phyloP scores from a whole-genome alignment of 1,140 invertebrate species.

The Ditylenchus dipsaci region DNA sequence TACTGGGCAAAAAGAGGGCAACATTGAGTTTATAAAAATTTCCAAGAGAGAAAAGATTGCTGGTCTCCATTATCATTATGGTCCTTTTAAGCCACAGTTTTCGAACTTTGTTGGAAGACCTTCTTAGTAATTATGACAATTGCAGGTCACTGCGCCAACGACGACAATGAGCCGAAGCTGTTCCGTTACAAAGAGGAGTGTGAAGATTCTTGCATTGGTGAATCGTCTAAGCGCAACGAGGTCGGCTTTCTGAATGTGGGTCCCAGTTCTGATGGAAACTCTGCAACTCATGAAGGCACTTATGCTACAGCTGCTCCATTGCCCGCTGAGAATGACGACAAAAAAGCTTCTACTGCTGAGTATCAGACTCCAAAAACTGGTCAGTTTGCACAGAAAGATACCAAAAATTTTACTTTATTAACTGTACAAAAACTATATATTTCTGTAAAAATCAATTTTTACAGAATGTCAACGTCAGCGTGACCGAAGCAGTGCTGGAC shows the following conservation, averaged over 20 bases:
- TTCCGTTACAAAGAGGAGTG: constrained; percentile 58
- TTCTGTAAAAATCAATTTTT: background rate
- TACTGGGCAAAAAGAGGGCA: no score
- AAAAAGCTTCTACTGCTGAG: background rate
- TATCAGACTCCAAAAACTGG: constrained; percentile 17
- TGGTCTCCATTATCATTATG: no score
- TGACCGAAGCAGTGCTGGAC: constrained; percentile 12
- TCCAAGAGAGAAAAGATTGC: no score
- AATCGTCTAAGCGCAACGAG: background rate
- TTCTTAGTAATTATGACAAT: no score
- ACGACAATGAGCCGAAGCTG: constrained; percentile 53
- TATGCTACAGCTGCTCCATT: constrained; percentile 21
- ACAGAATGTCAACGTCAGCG: constrained; percentile 51
- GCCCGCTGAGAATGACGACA: background rate
- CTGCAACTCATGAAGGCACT: constrained; percentile 3
- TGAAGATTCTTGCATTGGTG: constrained; percentile 50
- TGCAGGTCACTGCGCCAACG: constrained; percentile 53
- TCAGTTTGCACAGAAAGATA: background rate
- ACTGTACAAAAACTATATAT: background rate
- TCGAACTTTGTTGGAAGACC: no score
- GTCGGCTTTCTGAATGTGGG: constrained; percentile 1
- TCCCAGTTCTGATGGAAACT: background rate
- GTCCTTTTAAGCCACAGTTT: no score
- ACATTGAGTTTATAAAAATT: no score
- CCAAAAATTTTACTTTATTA: no score